Evolutionary conservation across 2,888 invertebrate genomes (phyloP), one percentile per base, ranked within the genome.

Genomic region (Polyploca ridens): DNA sequence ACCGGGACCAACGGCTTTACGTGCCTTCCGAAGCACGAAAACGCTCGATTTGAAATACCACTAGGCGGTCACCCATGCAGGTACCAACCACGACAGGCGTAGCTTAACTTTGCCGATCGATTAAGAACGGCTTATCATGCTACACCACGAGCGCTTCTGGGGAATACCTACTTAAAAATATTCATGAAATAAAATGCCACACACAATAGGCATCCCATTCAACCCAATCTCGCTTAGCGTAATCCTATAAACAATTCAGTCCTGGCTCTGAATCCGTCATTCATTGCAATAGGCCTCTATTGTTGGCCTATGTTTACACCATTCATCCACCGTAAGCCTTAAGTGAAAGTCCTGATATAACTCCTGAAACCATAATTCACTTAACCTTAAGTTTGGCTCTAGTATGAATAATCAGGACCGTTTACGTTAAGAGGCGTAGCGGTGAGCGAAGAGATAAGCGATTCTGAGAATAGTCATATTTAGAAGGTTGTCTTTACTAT

Each of bases 291-390:
- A 10, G 54, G 16, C 54, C 19, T n/a, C 54, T 54, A 33, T 58
- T 64, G 64, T 67, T 62, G 62, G 61, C 38, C 13, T 46, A 19
- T 70, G 69, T 69, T 70, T 66, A 66, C 69, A 67, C 69, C 64
- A 66, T 63, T 66, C 68, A 62, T 64, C 46, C 41, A n/a, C 63
- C 58, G 67, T 69, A 78, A 82, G 79, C 75, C 69, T 71, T 67
- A 65, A 72, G 72, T 69, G 74, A 69, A 72, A 70, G 66, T 64
- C 73, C 71, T 73, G 73, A 70, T 77, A 70, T 68, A 71, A 70
- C 66, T 64, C 73, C 71, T 74, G 73, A 71, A 78, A 72, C 75
- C 74, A 79, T 82, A 82, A 78, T 77, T 82, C 81, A 82, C 77
- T 81, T 77, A 74, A 67, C 71, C 78, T 75, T 57, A 71, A 66